These are phyloP conservation scores for Paracanthobrama guichenoti DNA, from an alignment of 2,113 vertebrate genomes.

Conservation along the genomic window DNA sequence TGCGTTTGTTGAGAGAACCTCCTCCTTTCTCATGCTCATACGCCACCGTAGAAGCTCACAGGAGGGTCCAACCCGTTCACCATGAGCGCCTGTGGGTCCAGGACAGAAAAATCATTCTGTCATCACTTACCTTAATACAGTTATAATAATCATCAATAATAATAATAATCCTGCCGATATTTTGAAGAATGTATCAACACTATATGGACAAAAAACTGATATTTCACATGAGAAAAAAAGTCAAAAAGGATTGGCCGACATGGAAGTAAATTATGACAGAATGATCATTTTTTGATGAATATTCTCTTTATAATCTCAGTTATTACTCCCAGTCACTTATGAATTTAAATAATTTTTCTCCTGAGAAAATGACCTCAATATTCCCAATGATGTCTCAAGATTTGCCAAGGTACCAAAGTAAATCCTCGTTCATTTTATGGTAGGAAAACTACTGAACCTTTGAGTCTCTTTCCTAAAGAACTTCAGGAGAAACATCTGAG, in stretches of 20 bases:
- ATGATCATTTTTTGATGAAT: neutral
- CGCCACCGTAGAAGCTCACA: neutral
- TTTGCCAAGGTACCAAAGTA: neutral
- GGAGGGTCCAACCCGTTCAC: constrained; percentile 6
- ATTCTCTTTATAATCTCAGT: neutral
- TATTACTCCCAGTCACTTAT: neutral
- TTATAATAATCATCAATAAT: too few species aligned
- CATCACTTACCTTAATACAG: neutral
- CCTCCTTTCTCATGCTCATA: neutral
- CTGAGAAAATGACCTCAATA: neutral
- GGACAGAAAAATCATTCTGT: neutral
- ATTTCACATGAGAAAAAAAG: neutral
- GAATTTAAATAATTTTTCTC: neutral
- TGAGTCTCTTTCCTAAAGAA: neutral
- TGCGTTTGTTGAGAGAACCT: neutral
- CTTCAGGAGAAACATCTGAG: neutral
- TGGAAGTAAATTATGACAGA: neutral
- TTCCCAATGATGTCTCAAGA: neutral
- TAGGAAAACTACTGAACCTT: neutral
- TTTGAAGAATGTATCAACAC: neutral
- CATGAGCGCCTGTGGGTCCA: neutral
- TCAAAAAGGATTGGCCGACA: neutral
- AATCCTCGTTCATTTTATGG: too few species aligned
- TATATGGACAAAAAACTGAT: neutral
- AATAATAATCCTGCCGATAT: neutral